Percentiles rank a stretch among this genome's conserved stretches.
Evolutionary conservation across 2,888 invertebrate genomes (phyloP).

Genomic region (Malacosoma neustria): DNA sequence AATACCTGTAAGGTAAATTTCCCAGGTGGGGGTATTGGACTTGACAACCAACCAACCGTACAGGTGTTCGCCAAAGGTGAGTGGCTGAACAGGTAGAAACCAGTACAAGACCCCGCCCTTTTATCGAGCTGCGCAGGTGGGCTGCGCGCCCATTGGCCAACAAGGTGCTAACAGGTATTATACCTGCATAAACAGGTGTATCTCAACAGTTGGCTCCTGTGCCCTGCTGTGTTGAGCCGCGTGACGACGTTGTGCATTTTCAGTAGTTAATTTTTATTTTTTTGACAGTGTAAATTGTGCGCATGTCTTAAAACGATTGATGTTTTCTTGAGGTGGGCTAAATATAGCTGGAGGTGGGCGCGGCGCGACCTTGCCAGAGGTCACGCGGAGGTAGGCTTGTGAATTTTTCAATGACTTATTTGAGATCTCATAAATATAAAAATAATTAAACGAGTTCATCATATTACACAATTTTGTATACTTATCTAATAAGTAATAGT

Average conservation of each 20-base stretch:
- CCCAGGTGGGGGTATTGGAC: conserved; percentile 44
- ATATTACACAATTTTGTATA: too few relatives aligned
- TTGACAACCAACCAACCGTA: conserved; percentile 30
- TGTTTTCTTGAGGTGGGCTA: conserved; percentile 72
- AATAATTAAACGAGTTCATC: too few relatives aligned
- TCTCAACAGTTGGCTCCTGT: conserved; percentile 1
- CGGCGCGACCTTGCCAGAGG: conserved; percentile 47
- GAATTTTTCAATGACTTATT: conserved; percentile 5
- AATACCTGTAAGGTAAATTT: conserved; percentile 46
- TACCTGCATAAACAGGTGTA: conserved; percentile 45
- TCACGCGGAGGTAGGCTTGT: conserved; percentile 18
- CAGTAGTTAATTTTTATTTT: conserved; percentile 18
- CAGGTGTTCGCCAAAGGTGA: conserved; percentile 34
- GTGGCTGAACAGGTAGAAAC: conserved; percentile 48
- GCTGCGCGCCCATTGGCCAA: conserved; percentile 67
- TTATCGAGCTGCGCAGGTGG: conserved; percentile 72
- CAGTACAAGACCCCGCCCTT: conserved; percentile 52
- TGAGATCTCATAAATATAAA: too few relatives aligned
- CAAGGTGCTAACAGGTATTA: conserved; percentile 49
- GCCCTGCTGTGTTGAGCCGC: conserved; percentile 22
- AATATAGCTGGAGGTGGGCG: conserved; percentile 60
- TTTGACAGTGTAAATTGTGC: conserved; percentile 42
- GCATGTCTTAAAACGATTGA: conserved; percentile 70
- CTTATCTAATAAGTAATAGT: too few relatives aligned
- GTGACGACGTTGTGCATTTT: conserved; percentile 16